phyloP scores from a whole-genome alignment of 2,797 vertebrate species.

The Xerus rutilus region DNA sequence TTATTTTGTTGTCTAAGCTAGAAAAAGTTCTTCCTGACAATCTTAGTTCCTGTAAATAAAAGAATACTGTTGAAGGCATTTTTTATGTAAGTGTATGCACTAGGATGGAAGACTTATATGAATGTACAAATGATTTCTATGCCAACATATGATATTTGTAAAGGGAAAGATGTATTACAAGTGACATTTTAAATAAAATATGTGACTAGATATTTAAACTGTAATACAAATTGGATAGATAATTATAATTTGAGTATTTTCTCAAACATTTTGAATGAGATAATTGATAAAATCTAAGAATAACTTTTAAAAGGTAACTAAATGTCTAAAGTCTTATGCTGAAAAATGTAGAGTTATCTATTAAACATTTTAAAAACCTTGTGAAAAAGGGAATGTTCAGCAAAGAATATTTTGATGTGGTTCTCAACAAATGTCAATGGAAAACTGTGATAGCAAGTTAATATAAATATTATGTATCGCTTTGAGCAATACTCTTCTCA shows the following conservation, averaged over 20 bases:
- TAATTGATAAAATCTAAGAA: constrained; percentile 1
- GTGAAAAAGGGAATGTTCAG: neutral
- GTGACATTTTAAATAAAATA: constrained; percentile 25
- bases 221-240: neutral
- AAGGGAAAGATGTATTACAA: neutral
- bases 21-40: neutral
- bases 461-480: neutral
- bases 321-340: neutral
- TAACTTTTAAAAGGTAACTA: constrained; percentile 40
- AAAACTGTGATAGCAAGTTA: neutral
- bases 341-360: neutral
- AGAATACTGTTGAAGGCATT: neutral
- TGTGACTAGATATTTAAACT: neutral
- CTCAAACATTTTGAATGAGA: neutral
- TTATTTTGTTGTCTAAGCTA: neutral
- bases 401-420: neutral
- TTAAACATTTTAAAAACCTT: neutral
- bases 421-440: neutral
- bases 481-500: neutral
- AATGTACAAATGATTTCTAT: constrained; percentile 1
- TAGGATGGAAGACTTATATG: neutral
- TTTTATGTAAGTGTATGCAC: neutral
- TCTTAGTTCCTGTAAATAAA: constrained; percentile 13
- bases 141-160: neutral
- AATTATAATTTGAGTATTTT: neutral